Percentiles rank a stretch among this genome's conserved stretches.
Evolutionary conservation across 2,888 invertebrate genomes (phyloP).

Genomic region (Dorcus parallelipipedus): DNA sequence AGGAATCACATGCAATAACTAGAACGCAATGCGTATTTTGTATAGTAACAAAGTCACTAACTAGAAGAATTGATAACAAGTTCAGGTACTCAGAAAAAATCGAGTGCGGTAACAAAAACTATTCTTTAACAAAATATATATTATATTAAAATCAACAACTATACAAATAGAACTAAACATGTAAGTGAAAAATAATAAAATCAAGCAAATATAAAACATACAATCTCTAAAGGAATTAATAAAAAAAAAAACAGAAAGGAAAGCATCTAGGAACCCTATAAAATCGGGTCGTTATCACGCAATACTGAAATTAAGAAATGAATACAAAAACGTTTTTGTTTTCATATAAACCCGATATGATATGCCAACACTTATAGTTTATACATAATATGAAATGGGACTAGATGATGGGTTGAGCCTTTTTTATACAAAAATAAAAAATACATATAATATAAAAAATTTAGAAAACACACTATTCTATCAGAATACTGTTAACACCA

Average conservation of each 20-base stretch:
- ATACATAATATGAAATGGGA: conserved; percentile 33
- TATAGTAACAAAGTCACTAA: conserved; percentile 12
- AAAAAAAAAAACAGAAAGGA: conserved; percentile 30
- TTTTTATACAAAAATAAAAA: conserved; percentile 50
- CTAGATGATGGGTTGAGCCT: conserved; percentile 51
- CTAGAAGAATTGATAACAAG: conserved; percentile 20
- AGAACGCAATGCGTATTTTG: neutral
- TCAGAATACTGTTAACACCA: conserved; percentile 51
- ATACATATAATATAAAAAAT: conserved; percentile 50
- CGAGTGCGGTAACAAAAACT: conserved; percentile 38
- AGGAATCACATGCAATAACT: conserved; percentile 1
- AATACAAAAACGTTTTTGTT: conserved; percentile 4
- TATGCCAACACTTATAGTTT: conserved; percentile 44
- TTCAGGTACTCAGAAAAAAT: conserved; percentile 41
- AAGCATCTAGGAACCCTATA: conserved; percentile 46
- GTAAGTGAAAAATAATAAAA: conserved; percentile 46
- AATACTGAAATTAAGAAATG: conserved; percentile 36
- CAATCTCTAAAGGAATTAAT: conserved; percentile 17
- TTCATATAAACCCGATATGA: conserved; percentile 40
- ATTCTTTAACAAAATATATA: conserved; percentile 55
- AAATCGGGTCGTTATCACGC: conserved; percentile 24
- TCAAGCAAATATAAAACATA: conserved; percentile 33
- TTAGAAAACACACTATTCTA: conserved; percentile 49
- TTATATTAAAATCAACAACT: conserved; percentile 55
- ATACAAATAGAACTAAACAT: conserved; percentile 48